Evolutionary conservation across 2,888 invertebrate species (phyloP), one percentile per base, ranked within the genome.

Genomic region (Artemia sinica): DNA sequence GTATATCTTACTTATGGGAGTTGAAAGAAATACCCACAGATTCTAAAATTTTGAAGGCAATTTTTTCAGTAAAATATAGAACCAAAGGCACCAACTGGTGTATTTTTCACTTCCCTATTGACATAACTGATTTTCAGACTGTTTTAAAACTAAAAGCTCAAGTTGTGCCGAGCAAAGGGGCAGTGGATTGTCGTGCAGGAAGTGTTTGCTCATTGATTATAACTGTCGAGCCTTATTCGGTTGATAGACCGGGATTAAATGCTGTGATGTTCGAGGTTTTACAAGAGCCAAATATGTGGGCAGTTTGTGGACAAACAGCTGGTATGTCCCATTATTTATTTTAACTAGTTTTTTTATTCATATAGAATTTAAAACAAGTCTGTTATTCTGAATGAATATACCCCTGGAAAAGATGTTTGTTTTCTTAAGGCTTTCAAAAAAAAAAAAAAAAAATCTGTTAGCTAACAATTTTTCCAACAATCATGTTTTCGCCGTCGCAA

Each of bases 241-340:
- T 28, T 75, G 70, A 73, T 74, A 71, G 76, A 75, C 69, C 77
- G 74, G 74, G 73, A 68, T 74, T 75, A 73, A 82, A 81, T 18
- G 85, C 85, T 8, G 82, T 94, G 0, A 92, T 94, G 91, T 95
- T 94, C 77, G 93, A 94, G 79, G 91, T 95, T 11, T 79, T 92
- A 67, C 89, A 90, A 13, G 94, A 94, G 78, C 91, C 91, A 76
- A 87, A 87, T 51, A 85, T 90, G 82, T 95, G 95, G 95, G 92
- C 91, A 0, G 88, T 94, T 49, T 86, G 91, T 75, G 93, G 93
- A 3, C 83, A 91, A 69, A 90, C 91, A 49, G 90, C 92, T 74
- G 93, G 92, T 82, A 76, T 75, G 75, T 71, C 66, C 13, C 68
- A 67, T 48, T 41, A 41, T 41, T 41, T 41, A 41, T 41, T 41